A percentile compares a stretch with the other conserved stretches of the same genome.
Evolutionary conservation across 2,113 vertebrate genomes (phyloP).

Genomic region (Gopherus evgoodei): DNA sequence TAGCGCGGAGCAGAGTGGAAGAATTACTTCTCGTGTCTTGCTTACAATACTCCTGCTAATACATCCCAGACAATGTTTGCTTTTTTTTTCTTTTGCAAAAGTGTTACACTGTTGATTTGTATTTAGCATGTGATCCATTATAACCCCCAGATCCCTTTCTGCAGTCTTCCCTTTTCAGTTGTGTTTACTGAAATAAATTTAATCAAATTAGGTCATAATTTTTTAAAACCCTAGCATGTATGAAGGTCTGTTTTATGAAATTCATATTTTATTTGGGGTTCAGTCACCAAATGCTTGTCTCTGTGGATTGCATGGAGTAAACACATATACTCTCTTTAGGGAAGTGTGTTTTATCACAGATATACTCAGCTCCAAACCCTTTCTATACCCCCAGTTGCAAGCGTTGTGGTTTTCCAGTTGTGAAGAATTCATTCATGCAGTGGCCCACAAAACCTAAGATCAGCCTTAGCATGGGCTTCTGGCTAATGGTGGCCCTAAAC

Average conservation of each 20-base stretch:
- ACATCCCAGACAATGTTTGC: too few species aligned
- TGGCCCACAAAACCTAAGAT: not conserved
- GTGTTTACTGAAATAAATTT: not conserved
- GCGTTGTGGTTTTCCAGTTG: not conserved
- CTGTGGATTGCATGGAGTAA: not conserved
- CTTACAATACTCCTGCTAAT: too few species aligned
- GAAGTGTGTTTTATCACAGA: not conserved
- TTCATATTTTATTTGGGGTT: not conserved
- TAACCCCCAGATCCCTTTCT: too few species aligned
- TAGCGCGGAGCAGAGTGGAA: too few species aligned
- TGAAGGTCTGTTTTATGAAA: not conserved
- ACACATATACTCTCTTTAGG: not conserved
- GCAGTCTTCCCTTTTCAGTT: not conserved
- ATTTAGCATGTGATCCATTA: too few species aligned
- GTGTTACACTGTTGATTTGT: too few species aligned
- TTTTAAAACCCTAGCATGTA: not conserved
- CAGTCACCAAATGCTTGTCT: fast-evolving
- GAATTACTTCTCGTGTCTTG: too few species aligned
- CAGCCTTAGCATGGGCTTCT: not conserved
- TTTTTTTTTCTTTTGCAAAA: too few species aligned
- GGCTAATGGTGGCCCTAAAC: not conserved
- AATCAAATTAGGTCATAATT: not conserved
- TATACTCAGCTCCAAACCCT: fast-evolving
- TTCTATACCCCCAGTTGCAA: fast-evolving
- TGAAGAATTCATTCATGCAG: fast-evolving